Evolutionary conservation across 2,113 vertebrate genomes (phyloP).

Genomic region (Aspiorhynchus laticeps): DNA sequence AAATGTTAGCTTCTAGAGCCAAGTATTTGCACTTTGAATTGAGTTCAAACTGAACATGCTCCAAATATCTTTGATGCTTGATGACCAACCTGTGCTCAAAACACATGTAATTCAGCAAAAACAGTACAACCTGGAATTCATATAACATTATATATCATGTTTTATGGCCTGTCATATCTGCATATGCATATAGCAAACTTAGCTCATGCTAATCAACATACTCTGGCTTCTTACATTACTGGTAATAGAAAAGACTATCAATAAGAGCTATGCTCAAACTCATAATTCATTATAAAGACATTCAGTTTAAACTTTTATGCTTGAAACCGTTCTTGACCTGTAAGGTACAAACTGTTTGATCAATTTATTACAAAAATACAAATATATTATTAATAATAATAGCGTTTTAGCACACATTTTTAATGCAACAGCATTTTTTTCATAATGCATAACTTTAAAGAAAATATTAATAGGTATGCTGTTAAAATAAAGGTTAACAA

Average conservation of each 20-base stretch:
- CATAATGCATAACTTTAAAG: background rate
- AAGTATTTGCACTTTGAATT: conserved; percentile 21
- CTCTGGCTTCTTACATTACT: background rate
- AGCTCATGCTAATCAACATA: background rate
- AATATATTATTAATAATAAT: background rate
- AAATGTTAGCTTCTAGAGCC: background rate
- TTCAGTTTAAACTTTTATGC: background rate
- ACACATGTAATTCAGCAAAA: background rate
- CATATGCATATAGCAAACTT: background rate
- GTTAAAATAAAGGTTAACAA: background rate
- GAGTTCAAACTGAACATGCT: conserved; percentile 27
- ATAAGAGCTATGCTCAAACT: background rate
- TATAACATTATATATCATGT: background rate
- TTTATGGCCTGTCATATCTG: background rate
- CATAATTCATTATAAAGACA: background rate
- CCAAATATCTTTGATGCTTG: background rate
- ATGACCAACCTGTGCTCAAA: background rate
- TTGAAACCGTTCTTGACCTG: background rate
- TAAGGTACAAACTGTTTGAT: background rate
- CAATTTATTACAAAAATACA: background rate
- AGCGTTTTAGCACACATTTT: background rate
- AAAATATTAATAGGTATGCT: background rate
- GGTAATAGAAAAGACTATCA: background rate
- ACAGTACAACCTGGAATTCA: background rate
- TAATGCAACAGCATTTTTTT: background rate